Conservation (phyloP, 2,113 vertebrate genomes). For the Rhinopomastus cyanomelas region DNA sequence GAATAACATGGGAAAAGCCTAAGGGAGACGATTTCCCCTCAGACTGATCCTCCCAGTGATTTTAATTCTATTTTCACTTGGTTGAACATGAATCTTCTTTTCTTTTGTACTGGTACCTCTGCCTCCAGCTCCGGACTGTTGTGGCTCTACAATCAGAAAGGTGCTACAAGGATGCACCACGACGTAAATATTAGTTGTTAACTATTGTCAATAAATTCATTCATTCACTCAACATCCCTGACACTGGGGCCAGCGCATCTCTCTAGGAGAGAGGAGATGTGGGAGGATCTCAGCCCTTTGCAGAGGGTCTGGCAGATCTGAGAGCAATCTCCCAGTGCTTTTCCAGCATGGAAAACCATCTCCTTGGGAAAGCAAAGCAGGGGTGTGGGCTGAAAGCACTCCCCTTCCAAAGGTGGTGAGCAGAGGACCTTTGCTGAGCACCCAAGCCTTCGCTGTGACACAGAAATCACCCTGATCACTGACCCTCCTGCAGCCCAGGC, state of each 20-base stretch:
- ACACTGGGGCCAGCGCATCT: background rate
- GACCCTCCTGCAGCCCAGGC: background rate
- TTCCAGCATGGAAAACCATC: background rate
- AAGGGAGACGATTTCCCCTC: too few relatives aligned
- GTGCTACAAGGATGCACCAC: background rate
- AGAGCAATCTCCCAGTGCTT: background rate
- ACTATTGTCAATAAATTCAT: too few relatives aligned
- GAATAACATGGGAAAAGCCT: too few relatives aligned
- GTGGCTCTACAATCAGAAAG: background rate
- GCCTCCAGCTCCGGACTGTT: background rate
- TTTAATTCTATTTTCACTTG: background rate
- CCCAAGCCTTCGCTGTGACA: background rate
- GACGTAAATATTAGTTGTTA: background rate
- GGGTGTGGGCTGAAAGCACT: background rate
- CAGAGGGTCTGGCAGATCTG: background rate
- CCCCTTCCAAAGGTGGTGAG: background rate
- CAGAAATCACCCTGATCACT: background rate
- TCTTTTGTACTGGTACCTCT: background rate
- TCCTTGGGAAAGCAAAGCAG: background rate
- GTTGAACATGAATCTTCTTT: background rate
- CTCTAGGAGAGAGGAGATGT: accelerated
- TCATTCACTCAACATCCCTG: accelerated
- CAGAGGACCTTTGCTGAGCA: background rate
- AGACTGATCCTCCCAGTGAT: background rate
- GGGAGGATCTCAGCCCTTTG: accelerated